Evolutionary conservation across 2,113 vertebrate genomes (phyloP), one percentile per base, ranked within the genome.

Genomic region (Eleginops maclovinus): DNA sequence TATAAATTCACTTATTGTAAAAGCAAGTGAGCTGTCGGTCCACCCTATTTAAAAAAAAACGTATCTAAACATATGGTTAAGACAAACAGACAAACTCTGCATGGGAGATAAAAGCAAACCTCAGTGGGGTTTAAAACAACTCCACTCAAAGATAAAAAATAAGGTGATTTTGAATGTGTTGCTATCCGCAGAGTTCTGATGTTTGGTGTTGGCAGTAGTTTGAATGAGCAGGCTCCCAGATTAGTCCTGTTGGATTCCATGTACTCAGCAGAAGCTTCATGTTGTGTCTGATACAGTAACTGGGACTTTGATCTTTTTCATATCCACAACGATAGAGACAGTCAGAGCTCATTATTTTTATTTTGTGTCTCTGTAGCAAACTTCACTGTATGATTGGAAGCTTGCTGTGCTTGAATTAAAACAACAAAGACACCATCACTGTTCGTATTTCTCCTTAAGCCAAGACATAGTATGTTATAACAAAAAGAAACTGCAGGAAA

Each of bases 301-400:
- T 76, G 62, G 56, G 56, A 58, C 72, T 70, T 66, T 76, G 67
- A 81, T 70, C 53, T 31, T 59, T 76, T 55, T n/a, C 69, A 21
- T 4, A 65, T 41, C 31, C 21, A 43, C n/a, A 5, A 10, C 56
- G 31, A 56, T 15, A 51, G 63, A 79, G 62, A 41, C 2, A 47
- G 43, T 72, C 76, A 41, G 28, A 47, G 62, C 65, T 81, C 65
- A 6, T 3, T 17, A 15, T 58, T 36, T 72, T 69, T 13, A 15
- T 19, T 11, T 50, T 47, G 54, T 28, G 21, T 70, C 21, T 54
- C 26, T 2, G 61, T 8, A 0, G 60, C 15, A 22, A 70, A 69
- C 16, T 9, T 17, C 15, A 41, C 44, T 26, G 7, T 47, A 46
- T 43, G 58, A 65, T 77, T 44, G 75, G n/a, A 77, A 63, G 65